phyloP scores from a whole-genome alignment of 2,113 vertebrate genomes.

The Coturnix japonica region DNA sequence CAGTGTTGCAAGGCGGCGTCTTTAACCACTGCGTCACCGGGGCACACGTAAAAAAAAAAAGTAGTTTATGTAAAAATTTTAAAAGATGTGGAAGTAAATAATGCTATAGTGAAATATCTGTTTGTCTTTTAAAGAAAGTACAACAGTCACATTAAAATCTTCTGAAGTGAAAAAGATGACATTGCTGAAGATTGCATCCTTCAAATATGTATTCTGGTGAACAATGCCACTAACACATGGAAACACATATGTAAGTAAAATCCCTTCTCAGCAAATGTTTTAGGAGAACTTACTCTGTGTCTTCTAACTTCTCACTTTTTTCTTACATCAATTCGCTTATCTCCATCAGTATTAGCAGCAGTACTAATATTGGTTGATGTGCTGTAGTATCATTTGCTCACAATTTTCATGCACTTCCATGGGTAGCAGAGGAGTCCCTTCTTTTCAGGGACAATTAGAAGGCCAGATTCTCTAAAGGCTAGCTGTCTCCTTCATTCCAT shows the following conservation, averaged over 20 bases:
- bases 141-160: not conserved
- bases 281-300: not conserved
- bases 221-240: not conserved
- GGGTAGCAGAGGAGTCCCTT: not conserved
- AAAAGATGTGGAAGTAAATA: not conserved
- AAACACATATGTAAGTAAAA: not conserved
- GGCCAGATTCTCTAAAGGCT: not conserved
- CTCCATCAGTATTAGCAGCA: not conserved
- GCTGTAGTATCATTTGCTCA: not conserved
- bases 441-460: not conserved
- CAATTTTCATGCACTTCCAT: not conserved
- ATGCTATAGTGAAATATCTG: not conserved
- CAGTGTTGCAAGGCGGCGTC: too few species aligned
- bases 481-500: not conserved
- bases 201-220: not conserved
- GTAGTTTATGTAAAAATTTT: not conserved
- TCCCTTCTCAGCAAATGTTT: not conserved
- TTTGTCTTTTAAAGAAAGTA: not conserved
- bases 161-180: not conserved
- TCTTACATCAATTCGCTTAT: not conserved
- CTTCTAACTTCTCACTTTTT: not conserved
- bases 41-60: too few species aligned
- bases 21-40: too few species aligned
- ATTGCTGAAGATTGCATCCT: not conserved
- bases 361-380: not conserved